Percentiles rank a stretch among this genome's conserved stretches.
phyloP scores from a whole-genome alignment of 23 tunicate genomes.

The Clavelina lepadiformis region DNA sequence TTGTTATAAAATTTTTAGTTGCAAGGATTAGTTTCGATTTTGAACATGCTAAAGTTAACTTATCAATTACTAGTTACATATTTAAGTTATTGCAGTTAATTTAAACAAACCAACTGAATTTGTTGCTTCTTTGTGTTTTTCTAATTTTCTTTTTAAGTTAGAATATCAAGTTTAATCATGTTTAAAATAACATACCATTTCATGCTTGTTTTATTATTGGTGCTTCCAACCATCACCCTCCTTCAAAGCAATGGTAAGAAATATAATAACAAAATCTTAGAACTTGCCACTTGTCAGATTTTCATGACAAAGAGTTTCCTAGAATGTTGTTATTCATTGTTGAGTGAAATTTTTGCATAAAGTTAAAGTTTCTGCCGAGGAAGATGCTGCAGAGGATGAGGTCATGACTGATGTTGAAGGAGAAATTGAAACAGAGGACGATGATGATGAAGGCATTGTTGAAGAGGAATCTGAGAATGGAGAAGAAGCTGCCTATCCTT shows the following conservation, averaged over 20 bases:
- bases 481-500: conserved; percentile 15
- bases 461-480: conserved; percentile 57
- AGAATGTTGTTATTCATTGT: too few relatives aligned
- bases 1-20: too few relatives aligned
- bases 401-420: conserved; percentile 37
- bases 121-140: too few relatives aligned
- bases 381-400: conserved; percentile 48
- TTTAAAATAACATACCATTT: conserved; percentile 22
- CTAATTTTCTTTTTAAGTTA: too few relatives aligned
- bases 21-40: too few relatives aligned
- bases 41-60: too few relatives aligned
- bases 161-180: conserved; percentile 15
- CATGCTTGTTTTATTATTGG: conserved; percentile 23
- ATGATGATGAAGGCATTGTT: conserved; percentile 45
- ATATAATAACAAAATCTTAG: too few relatives aligned
- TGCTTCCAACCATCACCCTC: conserved; percentile 32
- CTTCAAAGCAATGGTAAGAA: conserved; percentile 28
- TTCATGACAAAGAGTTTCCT: too few relatives aligned
- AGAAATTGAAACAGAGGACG: conserved; percentile 39
- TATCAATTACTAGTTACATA: too few relatives aligned
- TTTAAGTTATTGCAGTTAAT: too few relatives aligned
- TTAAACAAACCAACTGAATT: too few relatives aligned
- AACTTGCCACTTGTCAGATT: background rate
- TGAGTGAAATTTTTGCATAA: background rate
- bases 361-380: conserved; percentile 45